A percentile compares a stretch with the other conserved stretches of the same genome.
phyloP scores from a whole-genome alignment of 2,797 vertebrate species.

The Acrossocheilus fasciatus region DNA sequence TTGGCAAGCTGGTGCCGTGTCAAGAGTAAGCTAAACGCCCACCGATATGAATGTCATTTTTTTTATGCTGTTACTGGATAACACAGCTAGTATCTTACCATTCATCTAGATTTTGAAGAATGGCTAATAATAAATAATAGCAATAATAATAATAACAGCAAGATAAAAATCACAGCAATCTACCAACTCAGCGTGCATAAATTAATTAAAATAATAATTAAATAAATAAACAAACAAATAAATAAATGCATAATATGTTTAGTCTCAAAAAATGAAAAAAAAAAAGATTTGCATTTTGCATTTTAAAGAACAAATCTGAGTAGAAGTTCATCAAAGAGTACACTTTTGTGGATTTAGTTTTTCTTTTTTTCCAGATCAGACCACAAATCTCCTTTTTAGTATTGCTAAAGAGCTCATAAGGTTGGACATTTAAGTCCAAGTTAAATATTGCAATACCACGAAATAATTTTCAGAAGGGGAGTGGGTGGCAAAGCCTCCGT shows the following conservation, averaged over 20 bases:
- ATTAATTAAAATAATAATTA: too few relatives aligned
- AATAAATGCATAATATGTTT: too few relatives aligned
- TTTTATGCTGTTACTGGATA: neutral
- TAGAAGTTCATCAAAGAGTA: neutral
- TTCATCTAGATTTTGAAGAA: neutral
- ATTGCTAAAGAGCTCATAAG: constrained; percentile 3
- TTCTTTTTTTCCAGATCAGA: constrained; percentile 1
- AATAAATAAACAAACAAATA: too few relatives aligned
- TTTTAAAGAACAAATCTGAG: neutral
- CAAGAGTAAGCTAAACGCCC: neutral
- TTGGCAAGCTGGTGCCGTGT: neutral
- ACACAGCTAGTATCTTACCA: neutral
- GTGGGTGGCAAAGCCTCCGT: neutral
- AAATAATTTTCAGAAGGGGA: neutral
- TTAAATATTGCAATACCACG: constrained; percentile 19
- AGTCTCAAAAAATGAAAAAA: too few relatives aligned
- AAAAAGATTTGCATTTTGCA: neutral
- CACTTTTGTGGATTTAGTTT: neutral
- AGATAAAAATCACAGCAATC: neutral
- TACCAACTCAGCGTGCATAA: neutral
- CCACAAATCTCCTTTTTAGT: neutral
- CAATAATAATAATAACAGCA: too few relatives aligned
- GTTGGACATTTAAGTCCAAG: constrained; percentile 31
- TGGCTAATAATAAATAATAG: too few relatives aligned
- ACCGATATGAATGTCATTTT: neutral